Conservation (phyloP, 2,797 vertebrate genomes). For the Fistularia tabacaria region DNA sequence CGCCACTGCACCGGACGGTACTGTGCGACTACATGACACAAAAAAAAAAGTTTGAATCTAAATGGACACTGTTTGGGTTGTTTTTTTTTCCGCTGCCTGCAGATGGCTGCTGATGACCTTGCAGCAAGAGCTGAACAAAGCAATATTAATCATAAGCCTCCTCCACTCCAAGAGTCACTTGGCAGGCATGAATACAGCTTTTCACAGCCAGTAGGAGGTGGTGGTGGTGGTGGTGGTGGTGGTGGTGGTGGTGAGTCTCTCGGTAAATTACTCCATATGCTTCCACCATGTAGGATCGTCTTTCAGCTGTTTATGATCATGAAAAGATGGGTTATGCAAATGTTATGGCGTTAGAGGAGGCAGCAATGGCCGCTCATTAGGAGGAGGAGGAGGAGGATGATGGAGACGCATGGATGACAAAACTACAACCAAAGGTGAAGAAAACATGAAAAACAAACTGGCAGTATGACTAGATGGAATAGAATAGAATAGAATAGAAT, state of each 20-base stretch:
- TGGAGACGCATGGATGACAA: slow-evolving; percentile 50
- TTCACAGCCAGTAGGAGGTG: slow-evolving; percentile 36
- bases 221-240: background rate
- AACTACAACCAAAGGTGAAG: background rate
- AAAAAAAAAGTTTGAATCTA: too few species aligned
- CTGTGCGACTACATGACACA: too few species aligned
- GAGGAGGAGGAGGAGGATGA: slow-evolving; percentile 17
- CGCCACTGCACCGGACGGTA: too few species aligned
- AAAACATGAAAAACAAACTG: too few species aligned
- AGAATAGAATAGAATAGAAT: too few species aligned
- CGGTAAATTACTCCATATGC: slow-evolving; percentile 49
- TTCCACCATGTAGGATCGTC: slow-evolving; percentile 40
- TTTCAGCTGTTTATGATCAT: slow-evolving; percentile 40
- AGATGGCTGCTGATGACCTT: slow-evolving; percentile 60
- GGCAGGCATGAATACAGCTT: slow-evolving; percentile 39
- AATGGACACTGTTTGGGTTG: background rate
- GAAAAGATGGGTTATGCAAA: slow-evolving; percentile 21
- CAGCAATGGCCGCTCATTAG: slow-evolving; percentile 14
- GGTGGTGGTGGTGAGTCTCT: slow-evolving; percentile 13
- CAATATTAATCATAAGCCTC: slow-evolving; percentile 50
- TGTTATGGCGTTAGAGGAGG: slow-evolving; percentile 26
- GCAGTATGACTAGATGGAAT: too few species aligned
- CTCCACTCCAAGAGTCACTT: slow-evolving; percentile 31
- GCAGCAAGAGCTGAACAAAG: slow-evolving; percentile 48
- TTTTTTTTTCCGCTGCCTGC: slow-evolving; percentile 19